Conservation (phyloP, 2,797 vertebrate species). For the Limnodromus scolopaceus region DNA sequence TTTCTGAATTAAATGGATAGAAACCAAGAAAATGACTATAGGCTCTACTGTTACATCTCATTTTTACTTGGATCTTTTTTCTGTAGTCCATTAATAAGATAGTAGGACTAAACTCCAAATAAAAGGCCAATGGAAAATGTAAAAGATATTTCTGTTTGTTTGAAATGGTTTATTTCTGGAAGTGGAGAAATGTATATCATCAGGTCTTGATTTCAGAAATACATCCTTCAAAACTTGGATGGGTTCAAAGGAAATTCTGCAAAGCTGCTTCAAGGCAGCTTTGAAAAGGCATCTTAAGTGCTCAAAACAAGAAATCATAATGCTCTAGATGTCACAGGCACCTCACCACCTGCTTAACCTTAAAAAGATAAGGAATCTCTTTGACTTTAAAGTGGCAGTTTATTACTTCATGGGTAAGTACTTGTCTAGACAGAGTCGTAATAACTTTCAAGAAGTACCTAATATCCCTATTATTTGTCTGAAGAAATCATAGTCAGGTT, state of each 20-base stretch:
- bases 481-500: not conserved
- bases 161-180: not conserved
- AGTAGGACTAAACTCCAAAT: not conserved
- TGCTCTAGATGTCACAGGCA: not conserved
- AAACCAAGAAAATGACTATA: not conserved
- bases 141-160: not conserved
- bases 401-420: slow-evolving; percentile 18
- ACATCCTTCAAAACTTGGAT: not conserved
- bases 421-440: slow-evolving; percentile 40
- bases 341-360: slow-evolving; percentile 29
- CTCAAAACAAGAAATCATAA: not conserved
- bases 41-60: not conserved
- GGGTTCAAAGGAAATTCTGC: not conserved
- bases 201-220: not conserved
- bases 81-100: not conserved
- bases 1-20: not conserved
- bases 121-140: not conserved
- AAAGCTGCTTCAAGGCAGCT: not conserved
- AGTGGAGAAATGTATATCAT: not conserved
- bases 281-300: not conserved
- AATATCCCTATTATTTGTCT: slow-evolving; percentile 34
- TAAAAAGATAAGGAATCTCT: slow-evolving; percentile 42
- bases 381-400: not conserved
- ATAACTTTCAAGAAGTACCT: slow-evolving; percentile 37
- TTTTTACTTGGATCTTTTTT: not conserved